Evolutionary conservation across 2,113 vertebrate species (phyloP).

Genomic region (Takifugu bimaculatus): DNA sequence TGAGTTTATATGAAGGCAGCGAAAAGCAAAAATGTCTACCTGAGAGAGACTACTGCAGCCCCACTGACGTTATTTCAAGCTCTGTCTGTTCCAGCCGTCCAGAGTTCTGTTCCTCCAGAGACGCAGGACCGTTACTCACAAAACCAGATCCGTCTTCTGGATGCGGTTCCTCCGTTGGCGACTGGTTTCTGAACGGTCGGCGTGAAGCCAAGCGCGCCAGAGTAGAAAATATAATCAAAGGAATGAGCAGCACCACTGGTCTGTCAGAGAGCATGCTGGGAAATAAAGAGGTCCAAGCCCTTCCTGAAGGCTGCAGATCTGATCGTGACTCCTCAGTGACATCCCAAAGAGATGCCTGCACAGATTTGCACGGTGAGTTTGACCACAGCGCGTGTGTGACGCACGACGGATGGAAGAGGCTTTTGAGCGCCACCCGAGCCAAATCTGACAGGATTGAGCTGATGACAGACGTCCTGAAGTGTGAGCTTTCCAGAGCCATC

Average conservation of each 20-base stretch:
- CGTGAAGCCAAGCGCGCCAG: constrained; percentile 83
- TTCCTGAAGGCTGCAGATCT: constrained; percentile 24
- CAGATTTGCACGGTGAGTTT: constrained; percentile 20
- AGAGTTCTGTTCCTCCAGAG: constrained; percentile 38
- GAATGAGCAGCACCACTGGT: constrained; percentile 75
- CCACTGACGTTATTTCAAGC: constrained; percentile 35
- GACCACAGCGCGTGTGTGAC: constrained; percentile 14
- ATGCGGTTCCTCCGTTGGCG: constrained; percentile 28
- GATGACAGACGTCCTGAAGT: constrained; percentile 80
- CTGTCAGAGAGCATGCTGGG: constrained; percentile 28
- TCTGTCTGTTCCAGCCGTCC: constrained; percentile 38
- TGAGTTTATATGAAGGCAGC: constrained; percentile 53
- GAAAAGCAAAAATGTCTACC: constrained; percentile 50
- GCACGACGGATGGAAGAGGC: constrained; percentile 39
- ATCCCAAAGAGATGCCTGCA: background rate
- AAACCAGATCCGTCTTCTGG: constrained; percentile 20
- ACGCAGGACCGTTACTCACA: constrained; percentile 38
- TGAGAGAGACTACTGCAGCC: constrained; percentile 55
- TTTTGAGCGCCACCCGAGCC: constrained; percentile 31
- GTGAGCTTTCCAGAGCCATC: constrained; percentile 77
- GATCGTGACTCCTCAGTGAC: background rate
- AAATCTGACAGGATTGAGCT: constrained; percentile 47
- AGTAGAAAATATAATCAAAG: constrained; percentile 87
- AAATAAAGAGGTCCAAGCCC: constrained; percentile 71
- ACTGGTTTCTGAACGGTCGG: constrained; percentile 63